Evolutionary conservation across 2,797 vertebrate species (phyloP).

Genomic region (Melanotaenia trifasciata): DNA sequence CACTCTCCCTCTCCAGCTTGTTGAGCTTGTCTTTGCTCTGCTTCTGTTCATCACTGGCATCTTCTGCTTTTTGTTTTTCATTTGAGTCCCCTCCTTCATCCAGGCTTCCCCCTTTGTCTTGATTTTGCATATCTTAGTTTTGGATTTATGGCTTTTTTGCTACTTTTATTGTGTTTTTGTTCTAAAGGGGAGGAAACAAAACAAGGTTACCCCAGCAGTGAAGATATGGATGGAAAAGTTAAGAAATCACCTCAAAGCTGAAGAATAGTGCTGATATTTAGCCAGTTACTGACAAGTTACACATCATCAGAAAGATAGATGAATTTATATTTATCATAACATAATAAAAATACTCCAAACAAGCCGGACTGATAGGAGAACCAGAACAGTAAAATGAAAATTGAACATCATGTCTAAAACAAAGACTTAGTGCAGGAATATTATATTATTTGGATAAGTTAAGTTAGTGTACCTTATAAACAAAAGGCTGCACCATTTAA

Average conservation of each 20-base stretch:
- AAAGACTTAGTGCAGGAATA: background rate
- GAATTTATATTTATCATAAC: no score
- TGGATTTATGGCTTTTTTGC: background rate
- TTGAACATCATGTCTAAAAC: background rate
- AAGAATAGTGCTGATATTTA: background rate
- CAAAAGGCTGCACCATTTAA: background rate
- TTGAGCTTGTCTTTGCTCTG: conserved; percentile 71
- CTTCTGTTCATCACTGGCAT: conserved; percentile 62
- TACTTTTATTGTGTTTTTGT: conserved; percentile 9
- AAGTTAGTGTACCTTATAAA: background rate
- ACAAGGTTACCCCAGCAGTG: background rate
- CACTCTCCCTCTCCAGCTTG: conserved; percentile 68
- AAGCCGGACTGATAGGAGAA: background rate
- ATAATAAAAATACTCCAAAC: no score
- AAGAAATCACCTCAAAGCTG: background rate
- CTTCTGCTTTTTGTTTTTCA: conserved; percentile 53
- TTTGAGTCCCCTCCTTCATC: conserved; percentile 21
- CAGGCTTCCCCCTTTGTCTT: conserved; percentile 46
- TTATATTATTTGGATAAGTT: background rate
- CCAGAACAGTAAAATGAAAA: background rate
- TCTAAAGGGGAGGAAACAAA: conserved; percentile 24
- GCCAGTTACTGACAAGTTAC: background rate
- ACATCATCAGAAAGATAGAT: no score
- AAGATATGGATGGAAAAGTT: background rate
- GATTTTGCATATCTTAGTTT: conserved; percentile 63